These are phyloP conservation scores for Hippocampus comes DNA, from an alignment of 2,113 vertebrate species.

Conservation along the genomic window DNA sequence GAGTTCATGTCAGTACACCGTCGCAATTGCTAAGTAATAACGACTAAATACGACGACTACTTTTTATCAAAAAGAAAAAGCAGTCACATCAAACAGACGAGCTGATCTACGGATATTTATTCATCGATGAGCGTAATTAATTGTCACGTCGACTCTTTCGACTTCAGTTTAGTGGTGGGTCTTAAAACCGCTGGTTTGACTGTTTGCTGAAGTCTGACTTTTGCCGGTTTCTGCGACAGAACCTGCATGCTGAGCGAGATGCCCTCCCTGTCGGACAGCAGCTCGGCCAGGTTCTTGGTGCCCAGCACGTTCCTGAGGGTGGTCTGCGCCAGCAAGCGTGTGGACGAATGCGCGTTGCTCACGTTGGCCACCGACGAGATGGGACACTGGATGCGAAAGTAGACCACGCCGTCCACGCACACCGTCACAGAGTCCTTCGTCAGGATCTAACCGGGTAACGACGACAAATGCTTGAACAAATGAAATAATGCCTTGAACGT, in stretches of 20 bases:
- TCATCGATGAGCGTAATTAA: too few species aligned
- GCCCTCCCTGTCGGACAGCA: constrained; percentile 80
- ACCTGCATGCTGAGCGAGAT: constrained; percentile 82
- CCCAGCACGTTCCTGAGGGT: constrained; percentile 82
- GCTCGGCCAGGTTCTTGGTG: constrained; percentile 80
- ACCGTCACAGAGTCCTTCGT: constrained; percentile 84
- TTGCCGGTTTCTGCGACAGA: background rate
- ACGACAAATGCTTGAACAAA: background rate
- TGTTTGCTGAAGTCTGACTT: too few species aligned
- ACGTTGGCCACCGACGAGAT: constrained; percentile 81
- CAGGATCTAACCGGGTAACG: constrained; percentile 69
- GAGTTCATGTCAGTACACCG: background rate
- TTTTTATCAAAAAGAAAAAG: too few species aligned
- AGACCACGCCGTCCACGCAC: constrained; percentile 82
- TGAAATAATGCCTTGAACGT: too few species aligned
- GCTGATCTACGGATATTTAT: too few species aligned
- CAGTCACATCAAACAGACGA: too few species aligned
- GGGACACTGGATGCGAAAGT: constrained; percentile 77
- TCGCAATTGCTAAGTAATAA: background rate
- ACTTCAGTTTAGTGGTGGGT: too few species aligned
- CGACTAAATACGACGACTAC: too few species aligned
- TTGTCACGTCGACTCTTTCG: too few species aligned
- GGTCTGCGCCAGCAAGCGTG: constrained; percentile 80
- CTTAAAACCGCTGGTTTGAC: too few species aligned
- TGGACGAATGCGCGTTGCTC: constrained; percentile 73